These are phyloP conservation scores for Phalacrocorax brasilianus DNA, from an alignment of 2,113 vertebrate genomes.

Conservation along the genomic window DNA sequence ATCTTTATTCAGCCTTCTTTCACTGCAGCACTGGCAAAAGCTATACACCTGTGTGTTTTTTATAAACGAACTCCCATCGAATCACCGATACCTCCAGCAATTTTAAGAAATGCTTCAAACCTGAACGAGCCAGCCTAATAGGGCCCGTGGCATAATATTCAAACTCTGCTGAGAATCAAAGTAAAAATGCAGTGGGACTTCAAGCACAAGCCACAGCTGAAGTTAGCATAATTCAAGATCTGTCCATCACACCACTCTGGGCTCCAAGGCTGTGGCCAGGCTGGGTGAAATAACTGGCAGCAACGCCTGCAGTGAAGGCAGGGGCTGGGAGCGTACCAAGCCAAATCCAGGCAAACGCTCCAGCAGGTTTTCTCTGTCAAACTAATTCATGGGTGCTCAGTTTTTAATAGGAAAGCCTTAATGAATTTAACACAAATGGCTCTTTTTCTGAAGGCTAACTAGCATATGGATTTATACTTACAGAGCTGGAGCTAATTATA, in stretches of 20 bases:
- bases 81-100: not conserved
- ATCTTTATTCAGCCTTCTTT: not conserved
- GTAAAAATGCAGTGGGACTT: not conserved
- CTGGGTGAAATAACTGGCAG: not conserved
- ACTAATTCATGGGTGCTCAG: not conserved
- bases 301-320: not conserved
- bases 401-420: constrained; percentile 4
- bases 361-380: constrained; percentile 7
- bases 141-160: not conserved
- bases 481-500: constrained; percentile 1
- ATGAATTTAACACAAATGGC: constrained; percentile 31
- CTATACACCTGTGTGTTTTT: rapidly evolving
- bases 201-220: not conserved
- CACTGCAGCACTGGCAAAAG: not conserved
- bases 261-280: not conserved
- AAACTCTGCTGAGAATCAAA: not conserved
- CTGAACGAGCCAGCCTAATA: not conserved
- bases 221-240: not conserved
- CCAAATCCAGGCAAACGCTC: not conserved
- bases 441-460: constrained; percentile 9
- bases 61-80: not conserved
- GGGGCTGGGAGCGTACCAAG: not conserved
- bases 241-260: not conserved
- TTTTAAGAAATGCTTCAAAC: not conserved
- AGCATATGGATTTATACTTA: constrained; percentile 13